Conservation (phyloP, 2,797 vertebrate genomes). For the Xenops minutus region DNA sequence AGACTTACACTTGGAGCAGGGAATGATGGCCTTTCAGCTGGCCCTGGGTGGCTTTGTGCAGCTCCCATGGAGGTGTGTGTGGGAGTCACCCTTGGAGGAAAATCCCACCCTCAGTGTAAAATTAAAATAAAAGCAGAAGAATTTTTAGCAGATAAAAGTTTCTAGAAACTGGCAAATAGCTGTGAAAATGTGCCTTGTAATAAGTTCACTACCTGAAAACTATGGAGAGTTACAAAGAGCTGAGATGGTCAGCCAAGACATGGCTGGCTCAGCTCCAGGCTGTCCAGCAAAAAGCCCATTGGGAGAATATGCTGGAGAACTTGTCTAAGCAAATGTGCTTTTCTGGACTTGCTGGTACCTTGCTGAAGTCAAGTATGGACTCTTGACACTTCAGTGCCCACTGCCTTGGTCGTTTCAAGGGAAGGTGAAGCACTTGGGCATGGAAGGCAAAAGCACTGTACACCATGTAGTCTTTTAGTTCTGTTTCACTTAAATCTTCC, state of each 20-base stretch:
- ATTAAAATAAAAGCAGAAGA: not conserved
- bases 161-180: not conserved
- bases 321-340: not conserved
- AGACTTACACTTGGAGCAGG: not conserved
- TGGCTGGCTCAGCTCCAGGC: not conserved
- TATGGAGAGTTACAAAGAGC: not conserved
- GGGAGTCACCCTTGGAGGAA: not conserved
- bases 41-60: not conserved
- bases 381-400: not conserved
- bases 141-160: not conserved
- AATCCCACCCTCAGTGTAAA: not conserved
- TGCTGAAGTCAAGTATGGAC: not conserved
- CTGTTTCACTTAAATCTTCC: constrained; percentile 9
- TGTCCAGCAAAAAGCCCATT: not conserved
- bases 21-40: not conserved
- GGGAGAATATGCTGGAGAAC: not conserved
- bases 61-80: not conserved
- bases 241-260: not conserved
- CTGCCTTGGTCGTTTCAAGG: not conserved
- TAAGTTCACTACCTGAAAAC: not conserved
- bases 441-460: not conserved
- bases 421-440: not conserved
- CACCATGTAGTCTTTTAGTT: not conserved
- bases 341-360: not conserved
- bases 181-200: not conserved